Conservation (phyloP, 2,113 vertebrate genomes). For the Daboia siamensis region DNA sequence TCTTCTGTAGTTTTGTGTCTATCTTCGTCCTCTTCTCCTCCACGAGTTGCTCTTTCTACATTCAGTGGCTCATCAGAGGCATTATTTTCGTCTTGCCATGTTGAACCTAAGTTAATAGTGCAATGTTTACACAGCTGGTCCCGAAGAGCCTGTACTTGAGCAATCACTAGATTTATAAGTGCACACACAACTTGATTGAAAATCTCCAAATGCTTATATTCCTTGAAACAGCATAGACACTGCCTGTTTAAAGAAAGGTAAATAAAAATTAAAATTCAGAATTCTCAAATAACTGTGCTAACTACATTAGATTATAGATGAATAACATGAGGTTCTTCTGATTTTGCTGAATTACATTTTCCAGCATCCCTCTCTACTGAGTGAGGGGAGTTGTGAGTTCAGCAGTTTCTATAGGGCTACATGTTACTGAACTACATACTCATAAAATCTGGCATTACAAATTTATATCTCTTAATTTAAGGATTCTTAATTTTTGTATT, state of each 20-base stretch:
- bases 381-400: not conserved
- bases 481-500: not conserved
- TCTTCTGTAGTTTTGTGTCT: conserved; percentile 69
- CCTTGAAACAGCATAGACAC: conserved; percentile 99
- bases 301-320: not conserved
- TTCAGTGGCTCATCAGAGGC: conserved; percentile 86
- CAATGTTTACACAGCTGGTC: conserved; percentile 82
- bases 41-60: conserved; percentile 86
- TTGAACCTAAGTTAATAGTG: conserved; percentile 71
- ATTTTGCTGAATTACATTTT: not conserved
- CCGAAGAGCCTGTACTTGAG: conserved; percentile 87
- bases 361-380: not conserved
- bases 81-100: conserved; percentile 79
- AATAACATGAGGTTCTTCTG: not conserved
- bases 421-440: not conserved
- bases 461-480: not conserved
- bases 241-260: conserved; percentile 73
- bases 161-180: conserved; percentile 97
- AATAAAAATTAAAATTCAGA: not conserved
- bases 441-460: not conserved
- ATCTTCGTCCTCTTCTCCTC: conserved; percentile 77
- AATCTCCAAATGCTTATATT: conserved; percentile 98
- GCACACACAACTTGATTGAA: conserved; percentile 99
- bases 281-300: not conserved
- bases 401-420: not conserved